Evolutionary conservation across 2,113 vertebrate species (phyloP), one percentile per base, ranked within the genome.

Genomic region (Genyomyrus donnyi): DNA sequence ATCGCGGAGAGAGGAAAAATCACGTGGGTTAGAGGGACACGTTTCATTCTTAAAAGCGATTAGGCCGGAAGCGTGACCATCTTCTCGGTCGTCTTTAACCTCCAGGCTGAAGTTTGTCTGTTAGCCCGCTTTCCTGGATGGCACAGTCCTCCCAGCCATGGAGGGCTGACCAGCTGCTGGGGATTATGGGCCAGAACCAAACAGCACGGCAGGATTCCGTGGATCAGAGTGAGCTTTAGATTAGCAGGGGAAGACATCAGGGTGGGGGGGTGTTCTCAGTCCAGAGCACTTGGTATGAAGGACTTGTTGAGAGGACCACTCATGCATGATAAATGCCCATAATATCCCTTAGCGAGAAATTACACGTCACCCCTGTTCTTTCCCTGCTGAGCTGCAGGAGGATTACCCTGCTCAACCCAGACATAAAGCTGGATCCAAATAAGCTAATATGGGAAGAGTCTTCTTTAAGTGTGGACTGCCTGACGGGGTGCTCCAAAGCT

Each of bases 131-230:
- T 46, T 45, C 7, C 31, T 84, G 11, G 80, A 46, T n/a, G 45
- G 0, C 19, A 46, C 83, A 3, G 83, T 46, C 21, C 45, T 85
- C 83, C 45, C 45, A 46, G 83, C 42, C 17, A 48, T 17, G 21
- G 58, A 17, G 24, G 42, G 19, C 45, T 42, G 31, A 70, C 88
- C 88, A 89, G 88, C 88, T 89, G 88, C 42, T 89, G 88, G 19
- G 88, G 88, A 89, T 89, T 89, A 89, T 27, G 35, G 45, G 6
- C 3, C 39, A 42, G 19, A 70, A 31, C 88, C 35, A 49, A 13
- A 66, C 56, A 77, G 45, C n/a, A 27, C 2, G 42, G 45, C 58
- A 49, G 88, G 35, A 42, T 74, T 70, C 56, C 45, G 21, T 49
- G 58, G 88, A 89, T 77, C 45, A 74, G 58, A 46, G 11, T 17